These are phyloP conservation scores for Hippopotamus amphibius DNA, from an alignment of 2,113 vertebrate genomes.

Conservation along the genomic window DNA sequence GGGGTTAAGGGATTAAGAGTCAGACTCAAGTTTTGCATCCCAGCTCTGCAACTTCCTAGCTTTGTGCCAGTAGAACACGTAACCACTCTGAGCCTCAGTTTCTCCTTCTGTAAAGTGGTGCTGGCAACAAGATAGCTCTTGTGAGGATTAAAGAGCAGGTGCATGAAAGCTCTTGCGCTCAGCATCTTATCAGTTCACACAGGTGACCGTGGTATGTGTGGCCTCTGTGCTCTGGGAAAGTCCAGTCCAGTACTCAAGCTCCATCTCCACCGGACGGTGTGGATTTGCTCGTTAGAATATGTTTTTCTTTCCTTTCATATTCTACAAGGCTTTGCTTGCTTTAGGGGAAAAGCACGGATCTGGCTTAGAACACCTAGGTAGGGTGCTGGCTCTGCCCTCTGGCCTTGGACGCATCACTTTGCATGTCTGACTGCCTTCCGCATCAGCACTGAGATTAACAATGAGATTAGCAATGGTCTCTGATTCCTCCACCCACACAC, in stretches of 20 bases:
- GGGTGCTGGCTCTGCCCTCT: background rate
- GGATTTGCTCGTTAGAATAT: background rate
- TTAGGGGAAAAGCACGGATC: background rate
- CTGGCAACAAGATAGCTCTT: too few species aligned
- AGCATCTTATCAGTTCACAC: too few species aligned
- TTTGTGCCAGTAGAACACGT: background rate
- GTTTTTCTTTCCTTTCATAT: background rate
- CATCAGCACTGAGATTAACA: background rate
- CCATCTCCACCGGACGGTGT: background rate
- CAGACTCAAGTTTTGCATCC: background rate
- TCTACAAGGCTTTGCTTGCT: background rate
- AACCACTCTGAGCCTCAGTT: background rate
- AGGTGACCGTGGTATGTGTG: fast-evolving
- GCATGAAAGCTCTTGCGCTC: background rate
- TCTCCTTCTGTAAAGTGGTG: background rate
- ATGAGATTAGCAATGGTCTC: background rate
- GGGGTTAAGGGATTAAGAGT: background rate
- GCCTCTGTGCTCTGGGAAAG: background rate
- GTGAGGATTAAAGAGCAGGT: background rate
- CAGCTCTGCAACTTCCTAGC: background rate
- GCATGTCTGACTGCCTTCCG: too few species aligned
- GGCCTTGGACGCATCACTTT: fast-evolving
- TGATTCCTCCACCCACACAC: background rate
- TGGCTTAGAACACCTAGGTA: background rate
- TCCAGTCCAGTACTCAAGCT: background rate